phyloP scores from a whole-genome alignment of 2,113 vertebrate genomes.

The Condylura cristata region DNA sequence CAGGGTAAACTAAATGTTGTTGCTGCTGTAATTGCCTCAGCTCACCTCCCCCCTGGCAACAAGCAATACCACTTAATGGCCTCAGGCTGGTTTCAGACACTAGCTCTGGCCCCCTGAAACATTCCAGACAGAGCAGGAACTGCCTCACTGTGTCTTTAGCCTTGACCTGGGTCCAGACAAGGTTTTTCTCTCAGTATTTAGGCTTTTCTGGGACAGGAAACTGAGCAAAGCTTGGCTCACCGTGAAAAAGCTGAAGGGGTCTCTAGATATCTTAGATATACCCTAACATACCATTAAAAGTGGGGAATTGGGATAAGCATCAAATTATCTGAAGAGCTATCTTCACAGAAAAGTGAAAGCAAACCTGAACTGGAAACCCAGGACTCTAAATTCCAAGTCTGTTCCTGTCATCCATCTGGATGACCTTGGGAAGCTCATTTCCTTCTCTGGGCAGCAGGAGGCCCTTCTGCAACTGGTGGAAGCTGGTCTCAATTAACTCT shows the following conservation, averaged over 20 bases:
- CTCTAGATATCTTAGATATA: background rate
- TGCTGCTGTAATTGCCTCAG: background rate
- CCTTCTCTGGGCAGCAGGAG: background rate
- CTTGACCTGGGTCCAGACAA: constrained; percentile 20
- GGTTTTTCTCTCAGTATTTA: constrained; percentile 36
- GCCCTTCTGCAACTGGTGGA: background rate
- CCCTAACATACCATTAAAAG: background rate
- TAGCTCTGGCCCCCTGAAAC: background rate
- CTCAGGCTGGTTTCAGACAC: constrained; percentile 4
- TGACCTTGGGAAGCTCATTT: background rate
- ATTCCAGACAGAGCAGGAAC: constrained; percentile 16
- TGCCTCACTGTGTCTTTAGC: background rate
- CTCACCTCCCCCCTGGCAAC: constrained; percentile 46
- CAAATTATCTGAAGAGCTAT: background rate
- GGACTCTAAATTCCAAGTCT: constrained; percentile 22
- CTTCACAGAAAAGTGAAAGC: constrained; percentile 48
- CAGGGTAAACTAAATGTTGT: constrained; percentile 43
- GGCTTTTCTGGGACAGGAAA: background rate
- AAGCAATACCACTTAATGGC: constrained; percentile 23
- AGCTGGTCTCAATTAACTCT: background rate
- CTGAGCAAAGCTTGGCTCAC: background rate
- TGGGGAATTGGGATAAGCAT: background rate
- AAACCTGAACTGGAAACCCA: background rate
- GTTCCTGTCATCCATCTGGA: background rate
- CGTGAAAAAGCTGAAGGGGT: background rate